Evolutionary conservation across 2,113 vertebrate species (phyloP).

Genomic region (Sakesphorus luctuosus): DNA sequence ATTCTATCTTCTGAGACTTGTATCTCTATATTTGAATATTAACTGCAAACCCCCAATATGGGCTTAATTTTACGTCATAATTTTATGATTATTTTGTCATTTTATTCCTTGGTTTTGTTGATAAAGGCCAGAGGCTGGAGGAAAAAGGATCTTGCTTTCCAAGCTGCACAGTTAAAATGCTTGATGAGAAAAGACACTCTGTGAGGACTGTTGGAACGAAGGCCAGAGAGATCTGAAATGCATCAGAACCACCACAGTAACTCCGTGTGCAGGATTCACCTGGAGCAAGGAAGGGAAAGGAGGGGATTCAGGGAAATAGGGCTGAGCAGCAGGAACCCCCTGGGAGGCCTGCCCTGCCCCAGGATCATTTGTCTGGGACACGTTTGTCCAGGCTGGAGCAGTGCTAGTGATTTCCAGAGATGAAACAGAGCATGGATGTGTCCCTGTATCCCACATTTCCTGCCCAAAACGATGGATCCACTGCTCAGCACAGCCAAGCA

Average conservation of each 20-base stretch:
- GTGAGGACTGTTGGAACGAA: background rate
- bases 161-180: background rate
- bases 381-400: background rate
- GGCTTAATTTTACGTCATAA: background rate
- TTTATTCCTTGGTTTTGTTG: background rate
- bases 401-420: rapidly evolving
- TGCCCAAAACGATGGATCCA: background rate
- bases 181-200: background rate
- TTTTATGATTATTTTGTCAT: background rate
- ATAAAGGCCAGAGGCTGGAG: background rate
- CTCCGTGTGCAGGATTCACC: background rate
- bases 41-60: background rate
- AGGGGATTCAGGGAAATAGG: background rate
- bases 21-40: background rate
- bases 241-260: background rate
- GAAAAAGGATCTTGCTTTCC: background rate
- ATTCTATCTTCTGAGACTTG: background rate
- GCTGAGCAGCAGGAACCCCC: background rate
- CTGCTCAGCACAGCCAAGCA: background rate
- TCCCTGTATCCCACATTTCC: background rate
- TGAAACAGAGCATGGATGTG: background rate
- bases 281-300: background rate
- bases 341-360: background rate
- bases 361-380: background rate
- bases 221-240: background rate